Conservation (phyloP, 2,797 vertebrate species). For the Semaprochilodus insignis region DNA sequence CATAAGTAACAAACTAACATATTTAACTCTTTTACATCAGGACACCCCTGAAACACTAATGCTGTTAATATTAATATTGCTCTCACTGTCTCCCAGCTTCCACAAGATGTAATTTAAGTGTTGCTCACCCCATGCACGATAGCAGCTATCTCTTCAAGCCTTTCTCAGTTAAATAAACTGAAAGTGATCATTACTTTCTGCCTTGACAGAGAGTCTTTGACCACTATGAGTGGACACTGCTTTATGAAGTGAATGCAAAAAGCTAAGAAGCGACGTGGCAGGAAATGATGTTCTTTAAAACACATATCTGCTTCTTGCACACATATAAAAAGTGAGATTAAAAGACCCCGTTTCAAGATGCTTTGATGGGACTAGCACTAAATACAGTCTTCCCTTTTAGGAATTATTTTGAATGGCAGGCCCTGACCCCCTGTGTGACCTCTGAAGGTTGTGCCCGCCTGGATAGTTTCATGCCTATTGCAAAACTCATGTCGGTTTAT, state of each 20-base stretch:
- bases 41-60: too few species aligned
- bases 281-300: conserved; percentile 11
- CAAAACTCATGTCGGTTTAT: not conserved
- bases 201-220: conserved; percentile 10
- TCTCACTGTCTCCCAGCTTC: too few species aligned
- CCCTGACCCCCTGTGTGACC: conserved; percentile 1
- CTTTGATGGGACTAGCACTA: conserved; percentile 16
- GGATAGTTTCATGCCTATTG: not conserved
- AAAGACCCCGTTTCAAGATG: conserved; percentile 21
- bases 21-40: too few species aligned
- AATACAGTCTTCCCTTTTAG: not conserved
- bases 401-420: conserved; percentile 43
- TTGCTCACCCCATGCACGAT: not conserved
- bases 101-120: too few species aligned
- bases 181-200: not conserved
- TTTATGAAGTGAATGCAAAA: conserved; percentile 24
- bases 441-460: conserved; percentile 4
- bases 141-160: too few species aligned
- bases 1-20: too few species aligned
- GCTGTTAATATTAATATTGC: too few species aligned
- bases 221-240: conserved; percentile 4
- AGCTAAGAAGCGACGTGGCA: not conserved
- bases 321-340: conserved; percentile 15
- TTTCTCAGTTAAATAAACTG: too few species aligned
- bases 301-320: conserved; percentile 25